A percentile compares a stretch with the other conserved stretches of the same genome.
Evolutionary conservation across 2,888 invertebrate species (phyloP).

Genomic region (Yponomeuta sedellus): DNA sequence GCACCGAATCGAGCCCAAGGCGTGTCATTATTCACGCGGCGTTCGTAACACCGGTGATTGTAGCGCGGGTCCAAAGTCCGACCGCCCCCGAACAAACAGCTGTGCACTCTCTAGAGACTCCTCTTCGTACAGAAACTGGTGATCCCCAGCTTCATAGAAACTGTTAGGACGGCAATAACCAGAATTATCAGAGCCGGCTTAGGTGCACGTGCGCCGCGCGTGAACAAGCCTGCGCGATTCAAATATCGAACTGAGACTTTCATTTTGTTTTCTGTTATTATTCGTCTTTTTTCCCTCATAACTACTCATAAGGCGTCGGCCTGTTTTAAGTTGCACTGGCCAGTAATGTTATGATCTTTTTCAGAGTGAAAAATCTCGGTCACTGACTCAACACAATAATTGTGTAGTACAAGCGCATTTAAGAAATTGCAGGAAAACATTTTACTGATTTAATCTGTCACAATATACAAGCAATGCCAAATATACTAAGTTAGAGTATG

Average conservation of each 20-base stretch:
- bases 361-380: neutral
- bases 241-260: neutral
- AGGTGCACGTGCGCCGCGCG: constrained; percentile 41
- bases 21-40: constrained; percentile 18
- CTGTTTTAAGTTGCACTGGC: neutral
- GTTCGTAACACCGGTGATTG: constrained; percentile 20
- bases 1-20: constrained; percentile 13
- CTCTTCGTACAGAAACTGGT: neutral
- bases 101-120: constrained; percentile 38
- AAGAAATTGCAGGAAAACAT: neutral
- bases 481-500: neutral
- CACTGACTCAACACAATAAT: neutral
- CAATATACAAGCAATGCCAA: too few species aligned
- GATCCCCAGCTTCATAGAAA: neutral
- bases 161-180: neutral
- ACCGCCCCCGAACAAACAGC: constrained; percentile 31
- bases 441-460: too few species aligned
- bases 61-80: constrained; percentile 62
- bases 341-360: neutral
- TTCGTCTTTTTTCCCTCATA: neutral
- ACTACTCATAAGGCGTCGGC: neutral
- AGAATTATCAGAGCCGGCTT: neutral
- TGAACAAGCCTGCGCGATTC: constrained; percentile 34
- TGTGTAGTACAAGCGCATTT: neutral
- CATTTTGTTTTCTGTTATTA: neutral